Evolutionary conservation across 2,888 invertebrate genomes (phyloP), one percentile per base, ranked within the genome.

Genomic region (Xylota sylvarum): DNA sequence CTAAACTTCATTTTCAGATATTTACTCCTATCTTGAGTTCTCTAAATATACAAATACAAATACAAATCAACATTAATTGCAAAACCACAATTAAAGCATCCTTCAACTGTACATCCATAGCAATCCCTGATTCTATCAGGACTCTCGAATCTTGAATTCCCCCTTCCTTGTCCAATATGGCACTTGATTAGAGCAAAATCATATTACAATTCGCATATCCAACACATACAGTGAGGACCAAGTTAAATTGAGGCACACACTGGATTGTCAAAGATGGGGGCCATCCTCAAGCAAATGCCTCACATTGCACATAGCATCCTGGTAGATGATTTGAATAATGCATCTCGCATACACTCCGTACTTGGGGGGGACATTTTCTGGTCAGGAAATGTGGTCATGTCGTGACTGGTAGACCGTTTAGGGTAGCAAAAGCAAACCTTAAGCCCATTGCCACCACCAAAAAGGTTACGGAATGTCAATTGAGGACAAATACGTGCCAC

Each of bases 401-500:
- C 72, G 48, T 72, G 58, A 48, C 58, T 56, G 37, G 70, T 32
- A 70, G 56, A 70, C 70, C 32, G 56, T 32, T 56, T 32, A n/a
- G 56, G 37, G 10, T 17, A 43, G 55, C 40, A 70, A 7, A 56
- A 55, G 35, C 14, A 52, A 52, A 52, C 55, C 43, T 30, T 23
- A 19, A 37, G 43, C 23, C 23, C 43, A 2, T 23, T 60, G 23
- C 58, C n/a, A 58, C 58, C 56, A 23, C 58, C 37, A 37, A 56
- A n/a, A 23, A 72, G 48, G 46, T 72, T 60, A 60, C 48, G 48
- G 14, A 48, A 72, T 60, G 72, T 60, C 58, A 72, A 60, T 72
- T 72, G 48, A 19, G 58, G 40, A 48, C 58, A 72, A 72, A 72
- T 60, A 72, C 58, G 72, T 58, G 72, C 48, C 72, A 48, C 70